Base-by-base conservation (phyloP, 2,888 invertebrate species). In the Corbicula japonica region DNA sequence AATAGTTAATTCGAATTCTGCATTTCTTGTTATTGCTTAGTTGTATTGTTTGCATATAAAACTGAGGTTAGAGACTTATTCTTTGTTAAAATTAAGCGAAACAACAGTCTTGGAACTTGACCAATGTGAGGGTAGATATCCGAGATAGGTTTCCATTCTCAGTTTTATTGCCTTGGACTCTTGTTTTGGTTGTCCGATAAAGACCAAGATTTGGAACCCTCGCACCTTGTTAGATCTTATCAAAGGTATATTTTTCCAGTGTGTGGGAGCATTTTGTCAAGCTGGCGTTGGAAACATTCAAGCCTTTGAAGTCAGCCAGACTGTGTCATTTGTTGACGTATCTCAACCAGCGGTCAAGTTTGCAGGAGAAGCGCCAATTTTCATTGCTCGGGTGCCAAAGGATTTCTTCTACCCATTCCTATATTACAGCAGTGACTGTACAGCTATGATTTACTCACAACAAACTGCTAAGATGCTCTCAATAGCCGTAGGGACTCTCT, bases 391-490 rank as follows among this genome's bases (percentile, higher is more conserved):
- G 91, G 94, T 96, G 69, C 96, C 96, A 1, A 94, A 95, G 84
- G 96, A 96, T 92, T 96, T 96, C 91, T 96, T 96, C 92, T 96
- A 96, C 90, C 96, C 96, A 12, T 93, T 93, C 74, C 76, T 86
- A 28, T 75, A 70, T 69, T 80, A 81, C 68, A 56, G 77, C 28
- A 54, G 30, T 41, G 54, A 30, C 1, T 8, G 54, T n/a, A 18
- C 4, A 23, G 4, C 46, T 12, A 6, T n/a, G 23, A 30, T 23
- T n/a, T 26, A 4, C 28, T 15, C 23, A 28, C 32, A 41, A 26
- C n/a, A 12, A 26, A 46, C 28, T 15, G 23, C 72, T 23, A 41
- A 35, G 18, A n/a, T 63, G 18, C 32, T 69, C 18, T 32, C 52
- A n/a, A 58, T 60, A n/a, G 23, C 58, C 12, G 26, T 76, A 65